phyloP scores from a whole-genome alignment of 2,888 invertebrate species.

The Xanthorhoe designata region DNA sequence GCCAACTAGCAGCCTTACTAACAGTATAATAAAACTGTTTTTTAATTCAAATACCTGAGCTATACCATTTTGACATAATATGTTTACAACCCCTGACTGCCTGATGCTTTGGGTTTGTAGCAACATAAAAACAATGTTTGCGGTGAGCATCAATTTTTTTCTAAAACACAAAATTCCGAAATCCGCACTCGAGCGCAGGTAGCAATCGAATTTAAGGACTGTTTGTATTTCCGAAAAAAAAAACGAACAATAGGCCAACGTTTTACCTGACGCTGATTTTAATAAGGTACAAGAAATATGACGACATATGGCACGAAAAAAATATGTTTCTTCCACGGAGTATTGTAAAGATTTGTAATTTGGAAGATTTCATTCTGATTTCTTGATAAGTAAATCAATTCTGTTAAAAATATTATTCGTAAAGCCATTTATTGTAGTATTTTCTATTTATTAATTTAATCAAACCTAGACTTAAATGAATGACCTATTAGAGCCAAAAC shows the following conservation, averaged over 20 bases:
- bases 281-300: constrained; percentile 82
- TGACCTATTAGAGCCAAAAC: too few relatives aligned
- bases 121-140: constrained; percentile 82
- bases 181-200: constrained; percentile 81
- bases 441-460: too few relatives aligned
- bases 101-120: constrained; percentile 57
- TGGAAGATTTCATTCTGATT: neutral
- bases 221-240: constrained; percentile 83
- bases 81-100: constrained; percentile 57
- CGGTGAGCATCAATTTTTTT: constrained; percentile 79
- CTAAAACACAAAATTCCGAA: constrained; percentile 75
- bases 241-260: constrained; percentile 69
- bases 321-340: constrained; percentile 18
- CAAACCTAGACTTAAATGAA: too few relatives aligned
- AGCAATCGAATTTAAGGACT: constrained; percentile 78
- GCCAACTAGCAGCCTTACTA: neutral
- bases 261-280: constrained; percentile 82
- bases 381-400: neutral
- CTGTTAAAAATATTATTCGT: neutral
- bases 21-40: neutral
- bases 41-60: neutral
- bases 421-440: too few relatives aligned
- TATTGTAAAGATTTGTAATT: neutral
- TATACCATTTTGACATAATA: constrained; percentile 28
- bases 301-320: constrained; percentile 72